A percentile compares a stretch with the other conserved stretches of the same genome.
These are phyloP conservation scores for Eudemis profundana DNA, from an alignment of 2,888 invertebrate genomes.

Conservation along the genomic window DNA sequence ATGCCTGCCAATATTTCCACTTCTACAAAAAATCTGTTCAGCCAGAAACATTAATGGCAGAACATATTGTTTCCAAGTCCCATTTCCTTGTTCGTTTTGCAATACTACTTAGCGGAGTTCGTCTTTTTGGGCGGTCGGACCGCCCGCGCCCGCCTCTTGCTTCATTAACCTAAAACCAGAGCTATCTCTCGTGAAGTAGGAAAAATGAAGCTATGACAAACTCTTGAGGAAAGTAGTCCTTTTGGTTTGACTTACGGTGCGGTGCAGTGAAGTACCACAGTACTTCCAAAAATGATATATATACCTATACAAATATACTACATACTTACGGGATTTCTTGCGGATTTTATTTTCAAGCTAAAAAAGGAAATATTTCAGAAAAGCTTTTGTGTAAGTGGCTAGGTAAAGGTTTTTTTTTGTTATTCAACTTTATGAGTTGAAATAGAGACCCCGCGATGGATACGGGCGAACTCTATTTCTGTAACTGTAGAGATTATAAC, in stretches of 20 bases:
- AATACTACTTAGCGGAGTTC: constrained; percentile 35
- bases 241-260: background rate
- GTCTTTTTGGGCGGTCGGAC: constrained; percentile 36
- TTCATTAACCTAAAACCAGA: constrained; percentile 60
- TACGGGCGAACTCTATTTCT: too few species aligned
- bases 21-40: constrained; percentile 19
- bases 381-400: too few species aligned
- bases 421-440: too few species aligned
- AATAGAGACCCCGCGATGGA: too few species aligned
- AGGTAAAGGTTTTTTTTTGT: too few species aligned
- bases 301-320: too few species aligned
- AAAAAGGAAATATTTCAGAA: too few species aligned
- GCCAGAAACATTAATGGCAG: constrained; percentile 10
- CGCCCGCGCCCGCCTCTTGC: constrained; percentile 47
- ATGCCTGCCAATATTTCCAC: background rate
- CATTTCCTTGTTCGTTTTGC: constrained; percentile 38
- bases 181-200: constrained; percentile 4
- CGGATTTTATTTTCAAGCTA: too few species aligned
- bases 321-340: too few species aligned
- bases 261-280: background rate
- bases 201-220: constrained; percentile 11
- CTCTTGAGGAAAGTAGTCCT: background rate
- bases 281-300: too few species aligned
- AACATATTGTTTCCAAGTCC: constrained; percentile 35
- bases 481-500: too few species aligned